Percentiles rank a stretch among this genome's conserved stretches.
Evolutionary conservation across 2,113 vertebrate genomes (phyloP).

Genomic region (Rallus limicola): DNA sequence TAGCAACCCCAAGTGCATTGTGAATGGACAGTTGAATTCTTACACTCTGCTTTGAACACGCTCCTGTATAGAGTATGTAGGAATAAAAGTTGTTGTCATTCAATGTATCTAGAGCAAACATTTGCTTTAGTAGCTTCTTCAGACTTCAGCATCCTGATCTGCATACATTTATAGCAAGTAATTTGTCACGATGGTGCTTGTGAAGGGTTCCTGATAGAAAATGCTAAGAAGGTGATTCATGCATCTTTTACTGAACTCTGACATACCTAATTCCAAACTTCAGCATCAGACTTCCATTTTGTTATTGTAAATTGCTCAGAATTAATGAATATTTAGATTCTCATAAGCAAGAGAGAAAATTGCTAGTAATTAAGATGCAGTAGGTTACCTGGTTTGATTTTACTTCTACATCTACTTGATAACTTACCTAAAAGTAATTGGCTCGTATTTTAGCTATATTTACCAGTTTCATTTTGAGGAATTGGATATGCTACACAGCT

Average conservation of each 20-base stretch:
- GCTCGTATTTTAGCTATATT: background rate
- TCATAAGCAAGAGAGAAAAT: background rate
- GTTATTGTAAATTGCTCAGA: conserved; percentile 47
- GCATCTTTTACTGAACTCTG: conserved; percentile 4
- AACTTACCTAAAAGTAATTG: background rate
- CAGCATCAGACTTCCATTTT: background rate
- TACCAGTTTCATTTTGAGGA: background rate
- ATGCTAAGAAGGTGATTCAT: conserved; percentile 5
- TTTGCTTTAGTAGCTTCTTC: background rate
- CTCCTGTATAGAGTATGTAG: background rate
- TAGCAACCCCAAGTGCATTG: background rate
- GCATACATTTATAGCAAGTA: background rate
- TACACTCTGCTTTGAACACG: background rate
- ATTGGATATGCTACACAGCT: background rate
- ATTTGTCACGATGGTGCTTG: background rate
- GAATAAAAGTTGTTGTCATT: background rate
- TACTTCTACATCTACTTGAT: conserved; percentile 11
- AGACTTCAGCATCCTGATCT: background rate
- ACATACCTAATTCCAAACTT: conserved; percentile 10
- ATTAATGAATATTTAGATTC: conserved; percentile 56
- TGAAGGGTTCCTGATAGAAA: background rate
- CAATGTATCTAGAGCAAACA: background rate
- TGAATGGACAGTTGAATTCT: background rate
- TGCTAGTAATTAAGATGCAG: conserved; percentile 39
- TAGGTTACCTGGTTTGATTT: conserved; percentile 39